These are phyloP conservation scores for Thunnus thynnus DNA, from an alignment of 2,113 vertebrate genomes.

Conservation along the genomic window DNA sequence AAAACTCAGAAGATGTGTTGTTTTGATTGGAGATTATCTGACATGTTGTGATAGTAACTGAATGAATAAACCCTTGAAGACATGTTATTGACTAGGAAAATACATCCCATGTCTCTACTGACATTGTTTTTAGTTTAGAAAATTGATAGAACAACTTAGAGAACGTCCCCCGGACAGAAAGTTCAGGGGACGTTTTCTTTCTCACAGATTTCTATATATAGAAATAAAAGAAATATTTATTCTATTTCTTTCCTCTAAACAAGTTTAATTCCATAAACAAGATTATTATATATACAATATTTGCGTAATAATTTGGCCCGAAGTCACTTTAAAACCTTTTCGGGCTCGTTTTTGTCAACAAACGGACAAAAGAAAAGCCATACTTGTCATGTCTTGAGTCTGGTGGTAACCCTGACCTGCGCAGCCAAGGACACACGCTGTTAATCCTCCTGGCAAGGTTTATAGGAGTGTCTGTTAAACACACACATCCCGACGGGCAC, in stretches of 20 bases:
- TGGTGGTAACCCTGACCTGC: not conserved
- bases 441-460: slow-evolving; percentile 4
- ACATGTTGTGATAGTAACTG: not conserved
- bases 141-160: not conserved
- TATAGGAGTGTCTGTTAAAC: slow-evolving; percentile 12
- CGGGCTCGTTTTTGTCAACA: not conserved
- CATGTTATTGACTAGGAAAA: not conserved
- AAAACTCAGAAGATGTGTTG: not conserved
- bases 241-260: not conserved
- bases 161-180: not conserved
- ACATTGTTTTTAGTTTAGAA: not conserved
- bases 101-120: not conserved
- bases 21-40: slow-evolving; percentile 7
- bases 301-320: not conserved
- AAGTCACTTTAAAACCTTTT: not conserved
- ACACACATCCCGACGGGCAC: not conserved
- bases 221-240: no score
- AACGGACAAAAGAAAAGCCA: not conserved
- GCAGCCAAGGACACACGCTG: slow-evolving; percentile 6
- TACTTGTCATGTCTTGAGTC: not conserved
- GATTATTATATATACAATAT: not conserved
- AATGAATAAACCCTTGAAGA: not conserved
- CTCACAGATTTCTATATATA: no score
- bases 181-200: no score
- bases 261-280: not conserved